These are phyloP conservation scores for Dryococelus australis DNA, from an alignment of 2,888 invertebrate species.

Conservation along the genomic window DNA sequence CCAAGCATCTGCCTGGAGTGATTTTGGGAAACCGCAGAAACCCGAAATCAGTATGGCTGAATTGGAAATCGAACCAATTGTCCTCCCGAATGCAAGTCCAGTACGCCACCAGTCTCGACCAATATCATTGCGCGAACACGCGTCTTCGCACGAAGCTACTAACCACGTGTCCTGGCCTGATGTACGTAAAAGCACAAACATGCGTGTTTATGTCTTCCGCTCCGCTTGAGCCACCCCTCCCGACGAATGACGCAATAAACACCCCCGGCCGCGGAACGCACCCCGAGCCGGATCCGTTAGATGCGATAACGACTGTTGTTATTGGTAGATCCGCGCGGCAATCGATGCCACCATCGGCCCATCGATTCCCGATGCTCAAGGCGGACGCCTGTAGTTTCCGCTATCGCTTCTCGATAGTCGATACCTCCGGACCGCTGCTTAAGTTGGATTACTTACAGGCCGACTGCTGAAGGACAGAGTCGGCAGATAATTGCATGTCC, in stretches of 20 bases:
- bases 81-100: too few species aligned
- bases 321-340: constrained; percentile 9
- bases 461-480: too few species aligned
- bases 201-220: neutral
- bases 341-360: neutral
- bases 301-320: constrained; percentile 10
- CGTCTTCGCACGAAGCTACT: too few species aligned
- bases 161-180: too few species aligned
- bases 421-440: constrained; percentile 23
- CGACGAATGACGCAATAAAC: neutral
- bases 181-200: too few species aligned
- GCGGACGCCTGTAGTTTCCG: neutral
- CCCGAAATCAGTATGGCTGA: too few species aligned
- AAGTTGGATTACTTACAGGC: neutral
- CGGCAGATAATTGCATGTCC: too few species aligned
- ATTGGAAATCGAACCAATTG: too few species aligned
- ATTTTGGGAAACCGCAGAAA: too few species aligned
- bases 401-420: constrained; percentile 36
- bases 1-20: too few species aligned
- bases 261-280: neutral
- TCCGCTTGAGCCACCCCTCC: neutral
- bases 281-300: neutral
- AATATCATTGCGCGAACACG: too few species aligned
- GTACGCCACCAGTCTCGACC: too few species aligned
- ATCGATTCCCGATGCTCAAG: neutral